Evolutionary conservation across 2,888 invertebrate species (phyloP), one percentile per base, ranked within the genome.

Genomic region (Trichogramma evanescens): DNA sequence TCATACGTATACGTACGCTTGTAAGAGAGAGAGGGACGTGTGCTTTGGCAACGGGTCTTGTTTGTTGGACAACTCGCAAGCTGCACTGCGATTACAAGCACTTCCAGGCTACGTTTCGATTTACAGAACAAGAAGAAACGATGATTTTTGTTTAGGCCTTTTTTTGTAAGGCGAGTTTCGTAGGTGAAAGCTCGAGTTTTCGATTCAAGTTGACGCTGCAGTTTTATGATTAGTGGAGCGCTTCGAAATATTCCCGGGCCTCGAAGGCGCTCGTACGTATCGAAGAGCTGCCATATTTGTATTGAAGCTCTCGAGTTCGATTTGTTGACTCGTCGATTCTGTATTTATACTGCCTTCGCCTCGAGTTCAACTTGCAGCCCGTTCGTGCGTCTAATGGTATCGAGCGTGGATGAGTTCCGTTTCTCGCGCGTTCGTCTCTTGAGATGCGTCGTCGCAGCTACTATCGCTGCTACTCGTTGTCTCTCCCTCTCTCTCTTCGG

Each of bases 301-400:
- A 26, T 26, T 26, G 26, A 38, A 40, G 38, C 40, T 50, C 26
- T 52, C 26, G 46, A 26, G 26, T 54, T 49, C 43, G 49, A 58
- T 58, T 49, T 6, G 44, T 58, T 51, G 55, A 62, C 62, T 58
- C 58, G 58, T 62, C 57, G 62, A 62, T 62, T 58, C 58, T n/a
- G 44, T 5, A 4, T 48, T 10, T 52, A 1, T 43, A n/a, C 44
- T 53, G 6, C 4, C 10, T n/a, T n/a, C 6, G 39, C 13, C 7
- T n/a, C 56, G 57, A 56, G 56, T 56, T 56, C 50, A 54, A 45
- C 46, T 56, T 56, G 53, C 10, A 26, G 26, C 26, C 26, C 26
- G 26, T 26, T 26, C 26, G 26, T 26, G 26, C 26, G 26, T 26
- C 26, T 26, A 26, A 26, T 26, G 26, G 26, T 26, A 26, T 26